Conservation (phyloP, 2,797 vertebrate genomes). For the Myotis findleyi region DNA sequence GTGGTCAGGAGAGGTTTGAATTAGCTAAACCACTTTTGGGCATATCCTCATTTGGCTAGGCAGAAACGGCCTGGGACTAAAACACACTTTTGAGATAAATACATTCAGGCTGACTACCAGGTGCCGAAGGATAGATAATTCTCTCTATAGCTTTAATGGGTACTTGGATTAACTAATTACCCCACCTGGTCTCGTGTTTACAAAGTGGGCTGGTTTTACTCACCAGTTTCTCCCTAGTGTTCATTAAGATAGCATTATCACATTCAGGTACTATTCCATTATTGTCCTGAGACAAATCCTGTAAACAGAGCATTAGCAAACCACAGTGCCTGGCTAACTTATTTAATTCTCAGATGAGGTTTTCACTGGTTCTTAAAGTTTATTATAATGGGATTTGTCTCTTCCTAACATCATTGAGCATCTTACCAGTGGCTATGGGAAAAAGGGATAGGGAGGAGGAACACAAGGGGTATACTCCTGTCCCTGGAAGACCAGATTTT, state of each 20-base stretch:
- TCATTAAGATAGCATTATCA: neutral
- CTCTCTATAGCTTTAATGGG: neutral
- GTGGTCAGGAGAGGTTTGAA: neutral
- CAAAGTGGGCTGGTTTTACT: neutral
- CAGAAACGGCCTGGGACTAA: neutral
- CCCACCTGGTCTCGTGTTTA: neutral
- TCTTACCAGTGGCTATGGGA: fast-evolving
- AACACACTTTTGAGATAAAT: slow-evolving; percentile 24
- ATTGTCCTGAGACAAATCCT: neutral
- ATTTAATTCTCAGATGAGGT: neutral
- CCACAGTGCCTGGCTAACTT: neutral
- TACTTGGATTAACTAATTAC: slow-evolving; percentile 56
- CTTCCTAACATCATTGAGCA: neutral
- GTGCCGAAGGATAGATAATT: neutral
- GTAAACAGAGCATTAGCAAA: neutral
- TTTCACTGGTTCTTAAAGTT: neutral
- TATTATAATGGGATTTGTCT: neutral
- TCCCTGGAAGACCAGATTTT: neutral
- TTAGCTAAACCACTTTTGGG: neutral
- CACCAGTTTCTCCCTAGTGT: neutral
- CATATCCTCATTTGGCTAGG: neutral
- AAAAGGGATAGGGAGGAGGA: fast-evolving
- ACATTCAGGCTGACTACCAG: neutral
- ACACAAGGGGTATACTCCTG: fast-evolving
- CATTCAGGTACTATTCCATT: neutral